Evolutionary conservation across 2,888 invertebrate species (phyloP), one percentile per base, ranked within the genome.

Genomic region (Stegana nigrithorax): DNA sequence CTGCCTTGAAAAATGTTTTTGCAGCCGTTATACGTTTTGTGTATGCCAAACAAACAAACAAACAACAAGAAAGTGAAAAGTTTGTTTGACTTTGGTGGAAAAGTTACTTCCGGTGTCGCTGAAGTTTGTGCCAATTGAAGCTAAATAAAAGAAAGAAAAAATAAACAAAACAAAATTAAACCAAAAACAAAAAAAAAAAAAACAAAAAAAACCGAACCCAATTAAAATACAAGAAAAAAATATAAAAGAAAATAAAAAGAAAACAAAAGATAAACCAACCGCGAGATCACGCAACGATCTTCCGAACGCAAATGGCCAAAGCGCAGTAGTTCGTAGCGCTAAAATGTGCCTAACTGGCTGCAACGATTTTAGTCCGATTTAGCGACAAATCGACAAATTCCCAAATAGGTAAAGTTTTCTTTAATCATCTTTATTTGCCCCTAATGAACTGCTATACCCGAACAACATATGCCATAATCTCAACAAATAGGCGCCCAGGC

Each of bases 321-420:
- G 39, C 17, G 14, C 39, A 4, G 39, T 4, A 39, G 17, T 5
- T 4, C 14, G 19, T 21, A 25, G n/a, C n/a, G n/a, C n/a, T n/a
- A n/a, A n/a, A n/a, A n/a, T n/a, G n/a, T n/a, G n/a, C n/a, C n/a
- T n/a, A n/a, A n/a, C n/a, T n/a, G n/a, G n/a, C n/a, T n/a, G n/a
- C n/a, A n/a, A n/a, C n/a, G n/a, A n/a, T n/a, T n/a, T n/a, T n/a
- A n/a, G n/a, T n/a, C n/a, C n/a, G n/a, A n/a, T n/a, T n/a, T n/a
- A n/a, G n/a, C n/a, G n/a, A 44, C 21, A 17, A 47, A 21, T 5
- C 7, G 12, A 5, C 23, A 47, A 12, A 10, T 2, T 8, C 14
- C n/a, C 66, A 75, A 75, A 78, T 75, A 75, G 75, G 75, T 75
- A 75, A 75, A 72, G 75, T 75, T 78, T 63, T 6, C 17, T 36